Base-by-base conservation (phyloP, 1,140 invertebrate genomes). In the Ooceraea biroi region DNA sequence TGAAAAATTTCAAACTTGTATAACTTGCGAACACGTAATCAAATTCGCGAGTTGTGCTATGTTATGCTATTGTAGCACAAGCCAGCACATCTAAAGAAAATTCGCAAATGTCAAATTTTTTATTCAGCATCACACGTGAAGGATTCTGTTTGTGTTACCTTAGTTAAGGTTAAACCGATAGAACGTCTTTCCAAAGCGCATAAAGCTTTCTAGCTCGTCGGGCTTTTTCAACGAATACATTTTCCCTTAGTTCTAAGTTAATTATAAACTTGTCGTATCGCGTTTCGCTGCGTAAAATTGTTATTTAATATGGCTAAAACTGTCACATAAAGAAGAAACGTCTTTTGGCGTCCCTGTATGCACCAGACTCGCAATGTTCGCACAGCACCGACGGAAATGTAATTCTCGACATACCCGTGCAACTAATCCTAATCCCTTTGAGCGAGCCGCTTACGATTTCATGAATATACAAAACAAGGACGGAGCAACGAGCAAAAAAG, bases 381-480 rank as follows among this genome's bases (percentile, higher is more conserved):
- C n/a, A 46, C n/a, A n/a, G 10, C 27, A 55, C 48, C 48, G 14
- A 30, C 50, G 25, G 14, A 69, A 77, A 80, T 57, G 65, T 80
- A 80, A 76, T 76, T 63, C 44, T 25, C 58, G 57, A 19, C 63
- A 78, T 22, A 78, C 48, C 48, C 50, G 57, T 36, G 50, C 65
- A 36, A 69, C 65, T 69, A 80, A 80, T 80, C 65, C 65, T 80
- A 80, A 80, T 80, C 65, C 25, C 50, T 80, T 80, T 80, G 50
- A 69, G 50, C 76, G 50, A 58, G 17, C 50, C 69, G 36, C 65
- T 80, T 63, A 78, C 36, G 65, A 80, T 80, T 69, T 80, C 76
- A 80, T 80, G 76, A 80, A 80, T 80, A 80, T 80, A 80, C 76
- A 80, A 80, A 57, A 55, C 30, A 69, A 69, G 36, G 27, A 19